phyloP scores from a whole-genome alignment of 1,140 invertebrate species.

The Cephus cinctus region DNA sequence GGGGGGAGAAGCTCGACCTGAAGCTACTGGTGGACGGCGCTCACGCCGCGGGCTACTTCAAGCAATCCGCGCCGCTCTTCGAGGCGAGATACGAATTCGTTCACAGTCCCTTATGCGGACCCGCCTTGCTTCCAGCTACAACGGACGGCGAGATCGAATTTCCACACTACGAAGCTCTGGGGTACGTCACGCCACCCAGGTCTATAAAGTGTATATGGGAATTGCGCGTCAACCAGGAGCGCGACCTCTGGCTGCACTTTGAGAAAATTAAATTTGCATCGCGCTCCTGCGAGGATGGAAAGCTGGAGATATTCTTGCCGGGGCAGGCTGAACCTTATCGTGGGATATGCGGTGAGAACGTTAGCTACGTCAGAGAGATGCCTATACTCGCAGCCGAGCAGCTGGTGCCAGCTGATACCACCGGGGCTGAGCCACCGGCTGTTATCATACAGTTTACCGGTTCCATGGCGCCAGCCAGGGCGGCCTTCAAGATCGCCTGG shows the following conservation, averaged over 20 bases:
- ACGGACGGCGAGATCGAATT: slow-evolving; percentile 83
- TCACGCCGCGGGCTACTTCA: slow-evolving; percentile 83
- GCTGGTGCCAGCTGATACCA: slow-evolving; percentile 62
- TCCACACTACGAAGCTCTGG: slow-evolving; percentile 79
- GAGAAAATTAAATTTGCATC: slow-evolving; percentile 82
- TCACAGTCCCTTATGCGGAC: slow-evolving; percentile 83
- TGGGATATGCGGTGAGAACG: slow-evolving; percentile 80
- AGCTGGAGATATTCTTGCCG: slow-evolving; percentile 78
- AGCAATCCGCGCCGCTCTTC: slow-evolving; percentile 77
- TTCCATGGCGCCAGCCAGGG: slow-evolving; percentile 72
- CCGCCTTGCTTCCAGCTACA: slow-evolving; percentile 71
- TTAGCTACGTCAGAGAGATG: slow-evolving; percentile 72
- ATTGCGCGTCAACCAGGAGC: slow-evolving; percentile 73
- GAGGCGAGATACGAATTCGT: slow-evolving; percentile 84
- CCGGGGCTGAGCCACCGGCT: slow-evolving; percentile 63
- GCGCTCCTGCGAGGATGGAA: slow-evolving; percentile 78
- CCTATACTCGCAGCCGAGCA: slow-evolving; percentile 76
- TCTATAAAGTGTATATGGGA: slow-evolving; percentile 87
- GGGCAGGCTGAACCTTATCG: slow-evolving; percentile 69
- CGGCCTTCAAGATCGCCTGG: slow-evolving; percentile 85
- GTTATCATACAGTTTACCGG: slow-evolving; percentile 70
- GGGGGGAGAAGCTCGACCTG: slow-evolving; percentile 74
- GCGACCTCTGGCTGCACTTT: slow-evolving; percentile 83
- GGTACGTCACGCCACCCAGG: slow-evolving; percentile 71
- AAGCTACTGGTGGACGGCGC: slow-evolving; percentile 78